Evolutionary conservation across 2,113 vertebrate species (phyloP).

Genomic region (Gracilinanus agilis): DNA sequence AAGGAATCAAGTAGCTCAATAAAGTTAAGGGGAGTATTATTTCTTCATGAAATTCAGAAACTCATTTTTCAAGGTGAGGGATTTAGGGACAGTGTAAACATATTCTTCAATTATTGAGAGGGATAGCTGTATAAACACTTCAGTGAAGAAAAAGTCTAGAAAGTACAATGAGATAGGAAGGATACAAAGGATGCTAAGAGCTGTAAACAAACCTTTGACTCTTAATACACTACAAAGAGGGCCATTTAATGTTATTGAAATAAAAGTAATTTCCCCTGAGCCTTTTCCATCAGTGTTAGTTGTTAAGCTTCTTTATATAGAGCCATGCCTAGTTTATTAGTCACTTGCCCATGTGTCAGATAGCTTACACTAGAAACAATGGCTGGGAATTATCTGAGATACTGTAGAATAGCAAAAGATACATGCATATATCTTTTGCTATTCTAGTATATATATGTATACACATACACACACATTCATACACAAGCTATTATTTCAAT

Average conservation of each 20-base stretch:
- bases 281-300: neutral
- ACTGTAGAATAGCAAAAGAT: neutral
- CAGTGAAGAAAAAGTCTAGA: neutral
- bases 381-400: neutral
- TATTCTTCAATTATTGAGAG: neutral
- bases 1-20: neutral
- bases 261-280: constrained; percentile 22
- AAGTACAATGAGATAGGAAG: neutral
- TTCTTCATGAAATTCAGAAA: neutral
- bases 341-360: neutral
- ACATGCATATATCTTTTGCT: too few relatives aligned
- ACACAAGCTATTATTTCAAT: neutral
- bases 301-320: constrained; percentile 3
- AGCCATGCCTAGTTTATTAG: neutral
- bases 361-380: neutral
- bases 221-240: neutral
- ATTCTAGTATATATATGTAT: too few relatives aligned
- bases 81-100: neutral
- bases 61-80: neutral
- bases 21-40: neutral
- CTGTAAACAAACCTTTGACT: constrained; percentile 7
- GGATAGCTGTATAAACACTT: neutral
- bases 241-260: neutral
- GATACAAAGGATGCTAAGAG: neutral
- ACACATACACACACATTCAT: too few relatives aligned